phyloP scores from a whole-genome alignment of 2,888 invertebrate genomes.

The Empis livida region DNA sequence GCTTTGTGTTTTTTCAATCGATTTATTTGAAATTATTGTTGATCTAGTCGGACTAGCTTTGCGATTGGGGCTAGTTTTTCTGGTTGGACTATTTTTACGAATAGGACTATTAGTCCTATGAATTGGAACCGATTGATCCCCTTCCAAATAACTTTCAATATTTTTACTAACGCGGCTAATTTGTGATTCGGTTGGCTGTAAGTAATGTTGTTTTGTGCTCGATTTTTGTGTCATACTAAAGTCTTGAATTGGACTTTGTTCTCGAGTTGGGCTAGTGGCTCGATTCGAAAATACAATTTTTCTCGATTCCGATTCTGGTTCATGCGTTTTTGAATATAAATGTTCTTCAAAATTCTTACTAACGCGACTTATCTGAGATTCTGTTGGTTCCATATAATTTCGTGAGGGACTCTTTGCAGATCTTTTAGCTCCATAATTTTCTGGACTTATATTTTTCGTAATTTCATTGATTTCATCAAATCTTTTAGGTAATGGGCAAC shows the following conservation, averaged over 20 bases:
- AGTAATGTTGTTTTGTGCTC: neutral
- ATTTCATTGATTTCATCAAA: conserved; percentile 4
- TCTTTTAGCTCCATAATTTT: conserved; percentile 8
- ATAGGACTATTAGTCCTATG: too few relatives aligned
- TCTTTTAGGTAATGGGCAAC: conserved; percentile 1
- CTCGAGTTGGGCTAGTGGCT: neutral
- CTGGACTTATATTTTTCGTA: conserved; percentile 8
- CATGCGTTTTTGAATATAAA: too few relatives aligned
- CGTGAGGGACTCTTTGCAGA: neutral
- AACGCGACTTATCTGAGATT: neutral
- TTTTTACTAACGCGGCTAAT: too few relatives aligned
- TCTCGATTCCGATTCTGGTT: too few relatives aligned
- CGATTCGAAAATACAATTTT: neutral
- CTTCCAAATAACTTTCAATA: too few relatives aligned
- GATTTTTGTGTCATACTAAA: neutral
- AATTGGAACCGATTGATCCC: too few relatives aligned
- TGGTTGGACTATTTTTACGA: too few relatives aligned
- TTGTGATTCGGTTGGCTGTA: neutral
- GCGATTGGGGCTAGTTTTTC: too few relatives aligned
- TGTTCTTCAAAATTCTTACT: too few relatives aligned
- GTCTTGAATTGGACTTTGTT: neutral
- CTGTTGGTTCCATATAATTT: neutral
- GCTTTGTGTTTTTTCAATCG: conserved; percentile 7
- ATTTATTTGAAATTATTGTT: conserved; percentile 6
- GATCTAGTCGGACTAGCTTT: conserved; percentile 12